Evolutionary conservation across 2,888 invertebrate species (phyloP), one percentile per base, ranked within the genome.

Genomic region (Acrocera orbiculus): DNA sequence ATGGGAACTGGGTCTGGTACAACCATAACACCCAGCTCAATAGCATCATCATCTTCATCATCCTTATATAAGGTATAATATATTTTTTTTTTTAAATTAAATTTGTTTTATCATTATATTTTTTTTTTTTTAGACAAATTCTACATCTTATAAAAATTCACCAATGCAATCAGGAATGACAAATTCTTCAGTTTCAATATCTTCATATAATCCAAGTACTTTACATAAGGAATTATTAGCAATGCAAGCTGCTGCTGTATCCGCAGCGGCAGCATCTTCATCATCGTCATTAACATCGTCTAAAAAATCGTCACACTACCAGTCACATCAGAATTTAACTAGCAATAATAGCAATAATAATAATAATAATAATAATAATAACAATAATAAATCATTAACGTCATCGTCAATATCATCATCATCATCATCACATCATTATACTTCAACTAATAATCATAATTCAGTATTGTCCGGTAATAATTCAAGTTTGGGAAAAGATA

Each of bases 151-250:
- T 41, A 58, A 58, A 40, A 53, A 57, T 25, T 34, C 37, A 27
- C 51, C 55, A 30, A 47, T 53, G 13, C 43, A 47, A 42, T 49
- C 56, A 14, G 47, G 48, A 35, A 42, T 48, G 35, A 44, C 43
- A 35, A 41, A 54, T 40, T 42, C 50, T 3, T 46, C 53, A 10
- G 51, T 51, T 37, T 52, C 58, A 0, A 52, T 54, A 11, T 56
- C 56, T 4, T 56, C 58, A 9, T 59, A 59, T 34, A 61, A 58
- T 47, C 58, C 60, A 15, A 56, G 56, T 13, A 56, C 53, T 23
- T 46, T 61, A 41, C 61, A 61, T 42, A 61, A 61, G 44, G 61
- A 61, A 43, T 43, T 61, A 32, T 44, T 61, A 38, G 61, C 61
- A 34, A 61, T 61, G 59, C 59, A 61, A 46, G 58, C 54, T 10